Evolutionary conservation across 2,113 vertebrate species (phyloP).

Genomic region (Etheostoma spectabile): DNA sequence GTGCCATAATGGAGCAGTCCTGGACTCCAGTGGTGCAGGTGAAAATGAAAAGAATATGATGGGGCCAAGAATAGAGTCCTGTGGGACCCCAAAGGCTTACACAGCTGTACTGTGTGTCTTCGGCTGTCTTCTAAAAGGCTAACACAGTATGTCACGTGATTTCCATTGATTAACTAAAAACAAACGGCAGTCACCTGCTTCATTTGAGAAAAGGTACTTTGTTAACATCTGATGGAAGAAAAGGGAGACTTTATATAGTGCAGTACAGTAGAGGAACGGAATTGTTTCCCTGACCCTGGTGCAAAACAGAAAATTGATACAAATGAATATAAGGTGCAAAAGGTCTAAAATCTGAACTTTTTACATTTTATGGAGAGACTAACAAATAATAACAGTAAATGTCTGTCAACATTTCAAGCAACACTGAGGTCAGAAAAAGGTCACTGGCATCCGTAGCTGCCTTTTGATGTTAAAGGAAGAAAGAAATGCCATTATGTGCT

Average conservation of each 20-base stretch:
- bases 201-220: not conserved
- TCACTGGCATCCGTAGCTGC: not conserved
- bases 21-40: not conserved
- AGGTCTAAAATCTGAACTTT: not conserved
- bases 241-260: no score
- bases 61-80: constrained; percentile 17
- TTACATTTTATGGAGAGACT: not conserved
- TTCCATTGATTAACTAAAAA: constrained; percentile 1
- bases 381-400: no score
- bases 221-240: not conserved
- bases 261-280: no score
- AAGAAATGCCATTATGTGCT: not conserved
- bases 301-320: no score
- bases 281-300: no score
- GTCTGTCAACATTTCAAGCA: not conserved
- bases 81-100: constrained; percentile 21
- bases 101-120: constrained; percentile 1
- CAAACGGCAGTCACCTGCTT: not conserved
- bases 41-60: not conserved
- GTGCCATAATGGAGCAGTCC: no score
- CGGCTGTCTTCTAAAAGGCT: not conserved
- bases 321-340: not conserved
- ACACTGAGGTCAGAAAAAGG: constrained; percentile 6
- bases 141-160: not conserved
- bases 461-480: constrained; percentile 2